A percentile compares a stretch with the other conserved stretches of the same genome.
Conservation (phyloP, 2,113 vertebrate genomes). For the Hippotragus niger region DNA sequence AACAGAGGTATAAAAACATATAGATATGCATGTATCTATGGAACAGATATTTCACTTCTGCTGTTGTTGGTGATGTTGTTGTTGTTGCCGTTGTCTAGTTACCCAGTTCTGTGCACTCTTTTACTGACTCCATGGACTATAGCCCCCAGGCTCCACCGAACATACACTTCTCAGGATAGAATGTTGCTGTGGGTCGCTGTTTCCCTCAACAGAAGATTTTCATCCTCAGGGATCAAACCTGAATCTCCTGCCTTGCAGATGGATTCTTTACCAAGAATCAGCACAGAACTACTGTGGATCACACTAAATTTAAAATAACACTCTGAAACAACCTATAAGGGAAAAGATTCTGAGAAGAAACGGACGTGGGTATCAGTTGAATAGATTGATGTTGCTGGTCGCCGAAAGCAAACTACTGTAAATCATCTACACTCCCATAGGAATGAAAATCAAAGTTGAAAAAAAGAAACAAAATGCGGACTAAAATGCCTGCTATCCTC, state of each 20-base stretch:
- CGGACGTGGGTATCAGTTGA: not conserved
- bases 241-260: not conserved
- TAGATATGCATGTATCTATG: not conserved
- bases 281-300: not conserved
- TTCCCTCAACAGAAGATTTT: not conserved
- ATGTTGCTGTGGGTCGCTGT: not conserved
- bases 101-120: not conserved
- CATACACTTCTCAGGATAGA: not conserved
- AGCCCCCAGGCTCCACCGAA: not conserved
- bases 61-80: not conserved
- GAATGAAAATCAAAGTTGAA: not conserved
- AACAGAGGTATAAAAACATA: not conserved
- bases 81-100: not conserved
- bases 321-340: not conserved
- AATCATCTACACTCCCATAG: not conserved
- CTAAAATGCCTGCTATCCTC: not conserved
- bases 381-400: not conserved
- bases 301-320: not conserved
- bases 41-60: not conserved
- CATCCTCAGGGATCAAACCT: not conserved
- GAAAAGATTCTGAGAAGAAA: not conserved
- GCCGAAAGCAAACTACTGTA: not conserved
- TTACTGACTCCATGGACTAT: not conserved
- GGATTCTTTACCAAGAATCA: not conserved
- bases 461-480: not conserved